phyloP scores from a whole-genome alignment of 2,113 vertebrate species.

The Catharus fuscescens region DNA sequence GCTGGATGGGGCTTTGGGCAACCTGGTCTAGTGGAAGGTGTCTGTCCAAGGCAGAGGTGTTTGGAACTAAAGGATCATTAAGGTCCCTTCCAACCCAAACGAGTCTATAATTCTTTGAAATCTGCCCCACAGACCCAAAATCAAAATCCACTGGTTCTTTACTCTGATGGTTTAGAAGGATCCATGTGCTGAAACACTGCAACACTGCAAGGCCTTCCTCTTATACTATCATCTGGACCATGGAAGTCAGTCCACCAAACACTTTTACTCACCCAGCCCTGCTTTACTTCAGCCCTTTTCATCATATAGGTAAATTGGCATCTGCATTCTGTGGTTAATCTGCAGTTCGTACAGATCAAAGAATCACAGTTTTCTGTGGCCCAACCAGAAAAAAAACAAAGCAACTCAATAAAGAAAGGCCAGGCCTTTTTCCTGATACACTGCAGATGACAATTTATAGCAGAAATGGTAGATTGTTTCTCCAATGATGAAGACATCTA shows the following conservation, averaged over 20 bases:
- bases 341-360: background rate
- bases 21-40: background rate
- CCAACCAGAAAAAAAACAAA: background rate
- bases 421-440: background rate
- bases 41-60: background rate
- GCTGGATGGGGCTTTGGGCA: background rate
- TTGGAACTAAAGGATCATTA: background rate
- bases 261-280: background rate
- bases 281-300: background rate
- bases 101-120: background rate
- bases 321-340: background rate
- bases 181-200: background rate
- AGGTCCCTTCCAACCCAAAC: background rate
- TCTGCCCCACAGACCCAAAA: background rate
- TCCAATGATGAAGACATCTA: constrained; percentile 16
- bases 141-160: background rate
- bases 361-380: background rate
- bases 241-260: background rate
- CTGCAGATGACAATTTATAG: background rate
- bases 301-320: background rate
- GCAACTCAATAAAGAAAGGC: background rate
- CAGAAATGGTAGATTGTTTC: background rate
- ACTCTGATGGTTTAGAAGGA: background rate
- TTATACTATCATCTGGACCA: background rate
- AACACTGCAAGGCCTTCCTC: background rate